Percentiles rank a stretch among this genome's conserved stretches.
Conservation (phyloP, 2,113 vertebrate species). For the Nothoprocta perdicaria region DNA sequence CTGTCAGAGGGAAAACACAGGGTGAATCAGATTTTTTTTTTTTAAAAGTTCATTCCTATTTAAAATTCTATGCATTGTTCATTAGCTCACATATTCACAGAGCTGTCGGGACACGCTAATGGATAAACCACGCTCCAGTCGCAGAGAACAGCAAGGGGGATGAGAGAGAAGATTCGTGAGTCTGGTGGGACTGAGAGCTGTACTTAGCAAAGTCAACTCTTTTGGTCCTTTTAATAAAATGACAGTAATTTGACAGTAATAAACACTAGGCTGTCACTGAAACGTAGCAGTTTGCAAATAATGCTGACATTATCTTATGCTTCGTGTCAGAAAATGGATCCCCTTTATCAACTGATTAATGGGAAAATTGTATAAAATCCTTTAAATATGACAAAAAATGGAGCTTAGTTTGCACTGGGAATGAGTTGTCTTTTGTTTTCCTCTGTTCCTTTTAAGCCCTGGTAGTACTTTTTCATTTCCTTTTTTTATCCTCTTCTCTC, state of each 20-base stretch:
- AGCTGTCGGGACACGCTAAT: neutral
- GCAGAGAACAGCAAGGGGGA: neutral
- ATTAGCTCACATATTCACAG: neutral
- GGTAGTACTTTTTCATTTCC: neutral
- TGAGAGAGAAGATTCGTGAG: neutral
- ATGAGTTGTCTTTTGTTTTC: neutral
- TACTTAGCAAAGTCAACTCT: conserved; percentile 27
- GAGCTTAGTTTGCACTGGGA: neutral
- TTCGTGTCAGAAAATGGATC: conserved; percentile 36
- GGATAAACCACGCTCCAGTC: neutral
- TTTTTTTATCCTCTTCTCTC: neutral
- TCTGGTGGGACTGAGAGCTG: conserved; percentile 26
- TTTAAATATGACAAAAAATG: conserved; percentile 43
- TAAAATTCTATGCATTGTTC: neutral
- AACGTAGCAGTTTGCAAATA: conserved; percentile 52
- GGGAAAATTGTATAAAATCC: conserved; percentile 22
- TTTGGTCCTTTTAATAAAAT: conserved; percentile 54
- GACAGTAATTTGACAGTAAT: conserved; percentile 67
- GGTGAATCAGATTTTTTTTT: neutral
- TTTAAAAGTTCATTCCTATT: neutral
- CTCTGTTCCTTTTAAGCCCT: neutral
- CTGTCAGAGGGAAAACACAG: accelerated
- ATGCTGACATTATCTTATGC: conserved; percentile 58
- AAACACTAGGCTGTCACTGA: conserved; percentile 57
- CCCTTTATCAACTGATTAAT: conserved; percentile 55